Conservation (phyloP, 2,113 vertebrate genomes). For the Ivindomyrus marchei region DNA sequence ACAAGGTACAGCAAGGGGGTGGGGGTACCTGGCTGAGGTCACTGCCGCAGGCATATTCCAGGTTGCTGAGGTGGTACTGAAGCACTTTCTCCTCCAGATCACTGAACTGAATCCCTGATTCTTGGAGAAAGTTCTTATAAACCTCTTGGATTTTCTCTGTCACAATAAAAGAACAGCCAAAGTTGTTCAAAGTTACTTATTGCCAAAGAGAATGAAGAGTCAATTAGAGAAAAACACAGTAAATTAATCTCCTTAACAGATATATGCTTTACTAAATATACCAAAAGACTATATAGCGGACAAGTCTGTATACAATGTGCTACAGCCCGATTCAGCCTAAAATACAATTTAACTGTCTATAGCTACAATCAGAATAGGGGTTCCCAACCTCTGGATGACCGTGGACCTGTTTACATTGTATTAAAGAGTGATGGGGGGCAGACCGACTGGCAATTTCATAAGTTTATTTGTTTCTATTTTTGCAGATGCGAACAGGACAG, state of each 20-base stretch:
- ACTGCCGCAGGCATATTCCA: slow-evolving; percentile 93
- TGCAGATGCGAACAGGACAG: not conserved
- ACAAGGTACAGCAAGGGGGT: too few species aligned
- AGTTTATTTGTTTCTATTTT: not conserved
- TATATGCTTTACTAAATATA: not conserved
- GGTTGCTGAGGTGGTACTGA: slow-evolving; percentile 93
- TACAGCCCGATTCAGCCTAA: not conserved
- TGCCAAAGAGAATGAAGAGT: not conserved
- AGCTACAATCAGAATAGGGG: not conserved
- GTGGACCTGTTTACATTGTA: not conserved
- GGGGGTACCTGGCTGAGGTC: slow-evolving; percentile 72
- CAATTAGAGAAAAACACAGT: not conserved
- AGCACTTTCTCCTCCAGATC: slow-evolving; percentile 89
- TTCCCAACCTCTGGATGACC: not conserved
- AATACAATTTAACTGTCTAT: not conserved
- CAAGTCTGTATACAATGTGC: not conserved
- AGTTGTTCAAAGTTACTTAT: not conserved
- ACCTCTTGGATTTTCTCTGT: slow-evolving; percentile 93
- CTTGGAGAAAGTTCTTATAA: slow-evolving; percentile 85
- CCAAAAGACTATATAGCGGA: not conserved
- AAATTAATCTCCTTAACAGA: not conserved
- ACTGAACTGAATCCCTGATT: slow-evolving; percentile 90
- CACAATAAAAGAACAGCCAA: not conserved
- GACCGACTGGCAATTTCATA: not conserved
- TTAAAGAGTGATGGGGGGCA: not conserved